Evolutionary conservation across 2,113 vertebrate species (phyloP).

Genomic region (Cebidichthys violaceus): DNA sequence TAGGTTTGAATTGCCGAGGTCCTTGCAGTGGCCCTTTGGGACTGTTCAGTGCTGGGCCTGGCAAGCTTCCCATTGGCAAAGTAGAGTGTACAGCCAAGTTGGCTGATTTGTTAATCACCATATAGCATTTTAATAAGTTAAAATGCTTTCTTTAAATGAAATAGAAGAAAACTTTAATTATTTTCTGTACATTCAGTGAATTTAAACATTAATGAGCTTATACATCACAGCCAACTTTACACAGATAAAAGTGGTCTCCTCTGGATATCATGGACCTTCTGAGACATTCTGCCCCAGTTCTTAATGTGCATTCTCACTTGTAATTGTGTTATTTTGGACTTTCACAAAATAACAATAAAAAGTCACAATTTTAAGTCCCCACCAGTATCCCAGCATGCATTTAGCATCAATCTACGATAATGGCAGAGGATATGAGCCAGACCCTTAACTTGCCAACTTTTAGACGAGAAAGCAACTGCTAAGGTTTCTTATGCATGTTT

Average conservation of each 20-base stretch:
- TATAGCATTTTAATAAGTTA: constrained; percentile 34
- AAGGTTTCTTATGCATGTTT: neutral
- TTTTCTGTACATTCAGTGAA: neutral
- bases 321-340: neutral
- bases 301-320: neutral
- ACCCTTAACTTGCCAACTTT: neutral
- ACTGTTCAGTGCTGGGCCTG: constrained; percentile 57
- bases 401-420: neutral
- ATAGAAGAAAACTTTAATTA: neutral
- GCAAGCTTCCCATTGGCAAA: constrained; percentile 58
- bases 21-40: constrained; percentile 67
- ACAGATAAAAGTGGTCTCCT: neutral
- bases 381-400: neutral
- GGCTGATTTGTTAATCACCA: constrained; percentile 22
- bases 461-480: neutral
- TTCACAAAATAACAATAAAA: neutral
- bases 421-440: neutral
- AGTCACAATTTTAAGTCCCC: neutral
- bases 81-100: constrained; percentile 47
- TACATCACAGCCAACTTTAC: neutral
- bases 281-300: neutral
- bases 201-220: neutral
- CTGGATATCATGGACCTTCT: neutral
- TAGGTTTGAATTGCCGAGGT: constrained; percentile 77
- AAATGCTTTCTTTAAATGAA: constrained; percentile 44